A percentile compares a stretch with the other conserved stretches of the same genome.
Conservation (phyloP, 2,888 invertebrate species). For the Drosophila eohydei region DNA sequence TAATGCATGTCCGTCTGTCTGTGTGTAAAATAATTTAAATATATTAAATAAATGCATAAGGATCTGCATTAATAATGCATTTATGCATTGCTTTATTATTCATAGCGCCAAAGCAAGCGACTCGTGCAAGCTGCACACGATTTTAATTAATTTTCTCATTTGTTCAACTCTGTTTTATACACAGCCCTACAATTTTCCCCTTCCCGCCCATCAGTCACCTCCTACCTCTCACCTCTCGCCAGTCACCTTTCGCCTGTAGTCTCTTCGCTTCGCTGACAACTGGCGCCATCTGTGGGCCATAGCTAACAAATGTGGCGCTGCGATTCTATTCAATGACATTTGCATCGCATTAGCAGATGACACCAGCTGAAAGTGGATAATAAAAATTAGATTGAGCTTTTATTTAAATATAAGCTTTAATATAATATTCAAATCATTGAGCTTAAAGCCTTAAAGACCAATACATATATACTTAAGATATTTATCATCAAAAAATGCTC, state of each 20-base stretch:
- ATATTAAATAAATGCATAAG: constrained; percentile 16
- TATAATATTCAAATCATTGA: not conserved
- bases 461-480: too few species aligned
- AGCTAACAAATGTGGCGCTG: not conserved
- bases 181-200: not conserved
- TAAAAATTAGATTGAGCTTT: not conserved
- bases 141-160: constrained; percentile 25
- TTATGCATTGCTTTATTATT: constrained; percentile 17
- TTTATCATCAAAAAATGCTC: too few species aligned
- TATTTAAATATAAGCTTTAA: not conserved
- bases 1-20: constrained; percentile 38
- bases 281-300: constrained; percentile 9
- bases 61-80: constrained; percentile 20
- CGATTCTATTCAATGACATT: not conserved
- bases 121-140: not conserved
- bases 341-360: constrained; percentile 2
- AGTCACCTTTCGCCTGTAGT: not conserved
- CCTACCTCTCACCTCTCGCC: not conserved
- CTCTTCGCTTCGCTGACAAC: not conserved
- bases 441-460: not conserved
- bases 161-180: constrained; percentile 17
- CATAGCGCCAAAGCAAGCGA: constrained; percentile 23
- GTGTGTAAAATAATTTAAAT: constrained; percentile 4
- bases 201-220: too few species aligned
- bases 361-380: not conserved